These are phyloP conservation scores for Rhinogobius similis DNA, from an alignment of 2,113 vertebrate species.

Conservation along the genomic window DNA sequence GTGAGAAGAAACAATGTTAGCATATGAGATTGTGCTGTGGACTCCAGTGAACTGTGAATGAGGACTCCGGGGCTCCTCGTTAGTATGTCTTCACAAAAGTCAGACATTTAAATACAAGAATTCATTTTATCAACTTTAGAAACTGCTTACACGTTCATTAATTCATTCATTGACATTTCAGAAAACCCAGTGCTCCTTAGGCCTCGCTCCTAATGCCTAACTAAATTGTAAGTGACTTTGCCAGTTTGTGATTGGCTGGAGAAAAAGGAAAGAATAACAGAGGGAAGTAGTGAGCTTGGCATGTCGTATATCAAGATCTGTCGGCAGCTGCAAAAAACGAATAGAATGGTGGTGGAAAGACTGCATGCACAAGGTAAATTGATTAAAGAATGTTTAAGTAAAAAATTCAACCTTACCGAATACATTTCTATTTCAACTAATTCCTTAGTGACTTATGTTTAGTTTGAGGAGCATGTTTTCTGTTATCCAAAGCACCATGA, in stretches of 20 bases:
- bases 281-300: not conserved
- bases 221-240: constrained; percentile 2
- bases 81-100: not conserved
- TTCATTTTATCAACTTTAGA: constrained; percentile 7
- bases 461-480: not conserved
- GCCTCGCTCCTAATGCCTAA: constrained; percentile 1
- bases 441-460: not conserved
- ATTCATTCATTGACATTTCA: constrained; percentile 31
- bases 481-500: not conserved
- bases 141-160: constrained; percentile 15
- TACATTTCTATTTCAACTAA: not conserved
- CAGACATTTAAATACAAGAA: not conserved
- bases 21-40: constrained; percentile 27
- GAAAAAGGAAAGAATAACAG: not conserved
- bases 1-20: constrained; percentile 44
- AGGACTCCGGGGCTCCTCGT: not conserved
- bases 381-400: no score
- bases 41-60: not conserved
- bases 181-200: constrained; percentile 9
- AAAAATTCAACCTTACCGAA: no score
- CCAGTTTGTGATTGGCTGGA: not conserved
- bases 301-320: not conserved
- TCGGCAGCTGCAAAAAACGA: not conserved
- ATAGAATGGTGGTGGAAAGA: not conserved
- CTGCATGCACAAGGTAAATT: not conserved